A percentile compares a stretch with the other conserved stretches of the same genome.
Conservation (phyloP, 2,888 invertebrate species). For the Cyclophora albipunctata region DNA sequence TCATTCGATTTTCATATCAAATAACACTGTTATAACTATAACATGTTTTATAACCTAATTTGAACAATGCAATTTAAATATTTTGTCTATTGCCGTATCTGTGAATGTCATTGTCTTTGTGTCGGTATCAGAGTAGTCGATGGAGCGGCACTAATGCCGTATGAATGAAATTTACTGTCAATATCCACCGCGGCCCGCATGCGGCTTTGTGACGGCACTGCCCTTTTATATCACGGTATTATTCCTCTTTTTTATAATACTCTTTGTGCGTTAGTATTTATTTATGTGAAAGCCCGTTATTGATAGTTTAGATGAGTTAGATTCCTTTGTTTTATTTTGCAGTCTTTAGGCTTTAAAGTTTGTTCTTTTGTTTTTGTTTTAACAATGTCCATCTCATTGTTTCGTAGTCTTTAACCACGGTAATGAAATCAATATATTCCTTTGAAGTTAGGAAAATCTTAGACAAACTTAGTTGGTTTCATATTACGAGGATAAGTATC, state of each 20-base stretch:
- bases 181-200: conserved; percentile 66
- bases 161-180: conserved; percentile 77
- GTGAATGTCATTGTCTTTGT: conserved; percentile 22
- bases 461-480: no score
- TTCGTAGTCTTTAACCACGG: no score
- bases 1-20: background rate
- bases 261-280: conserved; percentile 48
- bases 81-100: background rate
- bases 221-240: conserved; percentile 64
- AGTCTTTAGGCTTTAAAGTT: no score
- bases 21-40: background rate
- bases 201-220: conserved; percentile 73
- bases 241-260: conserved; percentile 52
- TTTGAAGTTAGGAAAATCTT: no score
- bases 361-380: no score
- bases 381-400: no score
- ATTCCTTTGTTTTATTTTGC: background rate
- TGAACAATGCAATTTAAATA: background rate
- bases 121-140: conserved; percentile 48
- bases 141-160: conserved; percentile 73
- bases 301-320: conserved; percentile 1
- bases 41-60: background rate
- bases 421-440: no score
- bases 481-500: no score
- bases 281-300: conserved; percentile 19